Conservation (phyloP, 2,888 invertebrate genomes). For the Dinocampus coccinellae region DNA sequence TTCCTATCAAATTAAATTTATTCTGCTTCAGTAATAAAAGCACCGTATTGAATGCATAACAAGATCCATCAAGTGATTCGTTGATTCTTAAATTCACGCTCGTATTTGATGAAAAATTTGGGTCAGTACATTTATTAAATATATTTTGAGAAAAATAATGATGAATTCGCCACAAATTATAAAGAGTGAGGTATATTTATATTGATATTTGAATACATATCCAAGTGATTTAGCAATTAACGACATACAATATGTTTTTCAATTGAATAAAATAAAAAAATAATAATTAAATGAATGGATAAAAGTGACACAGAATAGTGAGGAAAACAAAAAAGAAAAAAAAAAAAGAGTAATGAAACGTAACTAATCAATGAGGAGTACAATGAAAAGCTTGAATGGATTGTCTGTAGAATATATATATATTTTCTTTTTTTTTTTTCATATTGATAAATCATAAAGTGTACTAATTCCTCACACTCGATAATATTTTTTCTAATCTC, state of each 20-base stretch:
- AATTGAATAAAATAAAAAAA: conserved; percentile 24
- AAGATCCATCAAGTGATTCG: neutral
- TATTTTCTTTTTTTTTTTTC: too few relatives aligned
- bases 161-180: conserved; percentile 33
- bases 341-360: neutral
- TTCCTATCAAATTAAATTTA: neutral
- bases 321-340: neutral
- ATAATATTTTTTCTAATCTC: neutral
- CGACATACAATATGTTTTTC: conserved; percentile 48
- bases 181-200: conserved; percentile 50
- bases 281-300: conserved; percentile 10
- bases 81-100: neutral
- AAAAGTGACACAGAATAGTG: neutral
- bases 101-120: neutral
- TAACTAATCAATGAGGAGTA: neutral
- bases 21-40: neutral
- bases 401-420: neutral
- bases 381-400: neutral
- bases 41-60: neutral
- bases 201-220: conserved; percentile 60
- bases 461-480: neutral
- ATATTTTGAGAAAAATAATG: neutral
- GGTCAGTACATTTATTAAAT: neutral
- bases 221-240: conserved; percentile 52
- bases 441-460: neutral